Percentiles rank a stretch among this genome's conserved stretches.
phyloP scores from a whole-genome alignment of 2,797 vertebrate species.

The Danio albolineatus region DNA sequence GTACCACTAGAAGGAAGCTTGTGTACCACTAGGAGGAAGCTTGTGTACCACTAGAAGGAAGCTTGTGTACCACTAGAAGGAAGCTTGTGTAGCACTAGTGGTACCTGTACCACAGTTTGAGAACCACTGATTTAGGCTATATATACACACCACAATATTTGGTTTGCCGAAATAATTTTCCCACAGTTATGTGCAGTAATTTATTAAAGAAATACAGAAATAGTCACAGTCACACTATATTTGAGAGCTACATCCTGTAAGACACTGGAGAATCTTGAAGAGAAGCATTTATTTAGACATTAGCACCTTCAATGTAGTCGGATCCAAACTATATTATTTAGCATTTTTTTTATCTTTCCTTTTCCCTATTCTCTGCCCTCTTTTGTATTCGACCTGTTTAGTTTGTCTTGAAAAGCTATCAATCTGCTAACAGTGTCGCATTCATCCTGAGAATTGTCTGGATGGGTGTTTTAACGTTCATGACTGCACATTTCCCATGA shows the following conservation, averaged over 20 bases:
- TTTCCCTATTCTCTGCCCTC: constrained; percentile 19
- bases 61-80: no score
- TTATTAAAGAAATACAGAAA: no score
- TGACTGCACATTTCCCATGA: background rate
- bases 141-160: no score
- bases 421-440: constrained; percentile 20
- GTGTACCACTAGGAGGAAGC: no score
- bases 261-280: background rate
- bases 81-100: no score
- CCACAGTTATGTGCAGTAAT: no score
- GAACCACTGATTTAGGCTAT: no score
- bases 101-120: no score
- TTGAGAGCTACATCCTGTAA: constrained; percentile 18
- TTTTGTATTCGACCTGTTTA: constrained; percentile 6
- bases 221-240: no score
- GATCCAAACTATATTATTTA: background rate
- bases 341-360: background rate
- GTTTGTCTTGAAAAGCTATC: constrained; percentile 39
- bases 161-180: no score
- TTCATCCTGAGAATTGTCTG: constrained; percentile 30
- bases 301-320: background rate
- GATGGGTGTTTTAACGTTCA: constrained; percentile 28
- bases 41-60: no score
- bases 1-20: no score
- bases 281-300: constrained; percentile 1